Conservation (phyloP, 2,888 invertebrate species). For the Plebejus anna region DNA sequence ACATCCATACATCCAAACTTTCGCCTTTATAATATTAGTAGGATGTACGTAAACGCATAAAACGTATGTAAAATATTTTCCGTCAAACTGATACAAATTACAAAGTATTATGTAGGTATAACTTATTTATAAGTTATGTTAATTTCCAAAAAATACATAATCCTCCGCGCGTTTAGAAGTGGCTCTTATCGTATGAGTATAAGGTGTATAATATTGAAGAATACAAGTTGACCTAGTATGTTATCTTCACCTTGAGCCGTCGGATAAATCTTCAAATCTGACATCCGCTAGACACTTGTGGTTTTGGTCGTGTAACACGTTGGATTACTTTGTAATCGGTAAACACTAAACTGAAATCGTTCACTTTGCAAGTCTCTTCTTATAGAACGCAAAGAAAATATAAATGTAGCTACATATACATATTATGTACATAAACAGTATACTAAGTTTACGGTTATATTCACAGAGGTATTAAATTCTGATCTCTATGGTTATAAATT, state of each 20-base stretch:
- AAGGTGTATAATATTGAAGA: neutral
- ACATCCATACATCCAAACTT: too few species aligned
- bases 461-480: too few species aligned
- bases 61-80: too few species aligned
- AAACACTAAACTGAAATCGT: neutral
- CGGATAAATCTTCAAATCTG: neutral
- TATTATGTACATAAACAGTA: too few species aligned
- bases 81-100: neutral
- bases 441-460: too few species aligned
- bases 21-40: too few species aligned
- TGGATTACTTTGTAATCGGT: neutral
- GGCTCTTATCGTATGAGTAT: neutral
- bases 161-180: neutral
- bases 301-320: neutral
- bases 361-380: neutral
- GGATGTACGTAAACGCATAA: too few species aligned
- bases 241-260: conserved; percentile 17
- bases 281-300: neutral
- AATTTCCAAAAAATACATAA: neutral
- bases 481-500: too few species aligned
- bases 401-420: too few species aligned
- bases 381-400: neutral
- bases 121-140: neutral
- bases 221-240: neutral
- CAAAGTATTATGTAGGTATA: too few species aligned